Percentiles rank a stretch among this genome's conserved stretches.
Conservation (phyloP, 1,140 invertebrate species). For the Sminthurides bifidus region DNA sequence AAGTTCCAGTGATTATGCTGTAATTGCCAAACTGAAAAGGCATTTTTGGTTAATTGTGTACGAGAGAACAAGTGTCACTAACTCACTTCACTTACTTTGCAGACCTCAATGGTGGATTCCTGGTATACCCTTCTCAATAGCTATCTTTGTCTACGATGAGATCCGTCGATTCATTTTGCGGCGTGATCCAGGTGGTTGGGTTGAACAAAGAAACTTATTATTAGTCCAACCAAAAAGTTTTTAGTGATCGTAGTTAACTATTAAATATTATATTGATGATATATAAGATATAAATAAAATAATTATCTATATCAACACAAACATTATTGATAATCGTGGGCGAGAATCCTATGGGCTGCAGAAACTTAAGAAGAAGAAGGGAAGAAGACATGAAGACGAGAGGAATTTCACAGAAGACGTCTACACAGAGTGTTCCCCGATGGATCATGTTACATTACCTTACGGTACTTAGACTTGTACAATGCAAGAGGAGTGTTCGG, state of each 20-base stretch:
- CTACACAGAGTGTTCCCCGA: too few species aligned
- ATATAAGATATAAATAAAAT: conserved; percentile 8
- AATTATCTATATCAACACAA: conserved; percentile 6
- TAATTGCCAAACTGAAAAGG: neutral
- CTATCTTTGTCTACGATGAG: conserved; percentile 97
- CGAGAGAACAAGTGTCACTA: neutral
- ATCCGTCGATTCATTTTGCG: conserved; percentile 90
- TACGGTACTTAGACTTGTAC: too few species aligned
- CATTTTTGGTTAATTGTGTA: neutral
- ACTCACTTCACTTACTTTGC: conserved; percentile 29
- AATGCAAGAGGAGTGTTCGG: too few species aligned
- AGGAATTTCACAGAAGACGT: too few species aligned
- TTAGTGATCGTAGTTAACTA: conserved; percentile 31
- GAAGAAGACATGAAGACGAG: too few species aligned
- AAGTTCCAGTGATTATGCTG: conserved; percentile 41
- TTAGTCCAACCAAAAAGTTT: conserved; percentile 44
- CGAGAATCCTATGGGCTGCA: conserved; percentile 12
- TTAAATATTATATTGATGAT: conserved; percentile 13
- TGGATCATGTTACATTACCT: too few species aligned
- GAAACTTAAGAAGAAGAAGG: neutral
- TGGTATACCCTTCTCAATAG: conserved; percentile 87
- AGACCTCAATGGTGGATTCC: conserved; percentile 99
- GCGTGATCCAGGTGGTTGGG: conserved; percentile 92
- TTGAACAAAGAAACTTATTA: conserved; percentile 98
- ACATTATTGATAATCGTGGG: conserved; percentile 22